Conservation (phyloP, 2,888 invertebrate species). For the Cryptosula pallasiana region DNA sequence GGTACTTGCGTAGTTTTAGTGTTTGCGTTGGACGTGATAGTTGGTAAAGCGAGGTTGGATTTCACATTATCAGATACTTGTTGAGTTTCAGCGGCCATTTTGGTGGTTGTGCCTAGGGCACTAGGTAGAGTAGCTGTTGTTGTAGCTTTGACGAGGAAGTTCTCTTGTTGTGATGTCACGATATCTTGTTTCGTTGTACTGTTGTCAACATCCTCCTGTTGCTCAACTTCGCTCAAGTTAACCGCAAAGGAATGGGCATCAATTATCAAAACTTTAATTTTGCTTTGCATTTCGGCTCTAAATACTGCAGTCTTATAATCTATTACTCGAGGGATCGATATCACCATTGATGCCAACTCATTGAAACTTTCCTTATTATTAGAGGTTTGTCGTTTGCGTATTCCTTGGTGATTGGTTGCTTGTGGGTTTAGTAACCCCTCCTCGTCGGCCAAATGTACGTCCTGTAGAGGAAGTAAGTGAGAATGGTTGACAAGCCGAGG, state of each 20-base stretch:
- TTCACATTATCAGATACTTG: no score
- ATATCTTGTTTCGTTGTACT: no score
- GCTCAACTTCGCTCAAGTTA: no score
- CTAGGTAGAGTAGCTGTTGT: no score
- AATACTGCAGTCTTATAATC: background rate
- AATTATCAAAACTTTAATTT: background rate
- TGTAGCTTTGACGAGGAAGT: no score
- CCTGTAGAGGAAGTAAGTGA: slow-evolving; percentile 5
- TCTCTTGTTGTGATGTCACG: no score
- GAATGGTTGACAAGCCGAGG: background rate
- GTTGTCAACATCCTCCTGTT: no score
- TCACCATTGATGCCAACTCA: background rate
- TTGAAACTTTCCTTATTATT: background rate
- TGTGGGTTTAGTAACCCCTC: background rate
- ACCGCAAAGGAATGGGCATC: background rate
- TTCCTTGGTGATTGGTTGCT: background rate
- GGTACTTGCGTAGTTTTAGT: background rate
- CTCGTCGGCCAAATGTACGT: slow-evolving; percentile 11
- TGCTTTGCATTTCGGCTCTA: background rate
- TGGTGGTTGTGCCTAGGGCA: no score
- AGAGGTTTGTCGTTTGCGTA: background rate
- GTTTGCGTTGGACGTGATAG: no score
- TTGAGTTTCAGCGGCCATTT: no score
- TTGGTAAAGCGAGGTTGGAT: no score
- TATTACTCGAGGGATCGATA: background rate